Conservation (phyloP, 2,113 vertebrate genomes). For the Mola mola region DNA sequence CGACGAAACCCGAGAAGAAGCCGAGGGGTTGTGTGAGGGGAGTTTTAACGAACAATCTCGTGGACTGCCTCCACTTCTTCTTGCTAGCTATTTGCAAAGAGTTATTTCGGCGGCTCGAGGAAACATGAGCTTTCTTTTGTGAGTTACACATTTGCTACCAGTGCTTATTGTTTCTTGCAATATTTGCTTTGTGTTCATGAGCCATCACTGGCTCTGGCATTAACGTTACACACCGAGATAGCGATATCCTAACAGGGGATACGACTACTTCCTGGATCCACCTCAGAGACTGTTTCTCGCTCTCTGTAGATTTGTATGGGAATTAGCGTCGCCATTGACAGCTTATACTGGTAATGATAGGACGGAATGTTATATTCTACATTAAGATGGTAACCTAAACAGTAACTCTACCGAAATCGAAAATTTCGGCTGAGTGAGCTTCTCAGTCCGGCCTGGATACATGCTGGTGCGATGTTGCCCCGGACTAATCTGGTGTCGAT, state of each 20-base stretch:
- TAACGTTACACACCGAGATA: constrained; percentile 10
- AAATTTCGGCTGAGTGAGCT: neutral
- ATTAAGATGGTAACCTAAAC: neutral
- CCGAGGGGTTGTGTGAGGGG: constrained; percentile 16
- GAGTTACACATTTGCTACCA: constrained; percentile 43
- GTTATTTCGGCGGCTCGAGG: constrained; percentile 33
- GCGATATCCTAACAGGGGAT: constrained; percentile 44
- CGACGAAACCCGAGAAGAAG: constrained; percentile 8
- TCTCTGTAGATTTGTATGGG: too few species aligned
- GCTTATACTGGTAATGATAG: too few species aligned
- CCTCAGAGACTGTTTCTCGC: too few species aligned
- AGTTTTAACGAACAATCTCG: constrained; percentile 37
- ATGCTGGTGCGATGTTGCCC: constrained; percentile 50
- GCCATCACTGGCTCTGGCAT: neutral
- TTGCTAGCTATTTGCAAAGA: constrained; percentile 21
- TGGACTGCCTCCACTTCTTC: constrained; percentile 24
- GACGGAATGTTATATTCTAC: neutral
- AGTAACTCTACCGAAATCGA: neutral
- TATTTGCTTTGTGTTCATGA: neutral
- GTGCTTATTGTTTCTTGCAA: neutral
- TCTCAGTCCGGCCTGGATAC: constrained; percentile 32
- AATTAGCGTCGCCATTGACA: too few species aligned
- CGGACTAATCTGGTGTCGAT: constrained; percentile 4
- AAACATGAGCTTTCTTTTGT: constrained; percentile 84
- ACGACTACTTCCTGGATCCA: constrained; percentile 60